These are phyloP conservation scores for Bombus impatiens DNA, from an alignment of 1,140 invertebrate genomes.

Conservation along the genomic window DNA sequence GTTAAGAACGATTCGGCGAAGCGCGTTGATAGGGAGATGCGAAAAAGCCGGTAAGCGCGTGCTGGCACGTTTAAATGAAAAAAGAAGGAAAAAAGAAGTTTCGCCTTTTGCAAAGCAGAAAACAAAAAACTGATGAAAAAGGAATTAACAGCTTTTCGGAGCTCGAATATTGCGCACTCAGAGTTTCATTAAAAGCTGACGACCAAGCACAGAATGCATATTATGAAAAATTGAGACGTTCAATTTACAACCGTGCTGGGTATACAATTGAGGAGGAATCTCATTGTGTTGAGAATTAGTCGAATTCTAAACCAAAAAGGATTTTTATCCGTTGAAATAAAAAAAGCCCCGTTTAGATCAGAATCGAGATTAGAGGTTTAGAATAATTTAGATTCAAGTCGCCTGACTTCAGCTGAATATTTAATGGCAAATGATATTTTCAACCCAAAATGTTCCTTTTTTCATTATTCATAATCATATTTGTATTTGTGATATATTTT, in stretches of 20 bases:
- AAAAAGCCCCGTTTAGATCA: not conserved
- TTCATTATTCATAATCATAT: too few species aligned
- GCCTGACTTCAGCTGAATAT: too few species aligned
- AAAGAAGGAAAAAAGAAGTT: not conserved
- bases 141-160: not conserved
- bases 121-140: not conserved
- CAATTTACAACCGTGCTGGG: not conserved
- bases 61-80: not conserved
- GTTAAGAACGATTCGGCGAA: not conserved
- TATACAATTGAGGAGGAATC: not conserved
- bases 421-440: too few species aligned
- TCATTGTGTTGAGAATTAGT: slow-evolving; percentile 13
- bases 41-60: not conserved
- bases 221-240: slow-evolving; percentile 2
- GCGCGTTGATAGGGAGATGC: not conserved
- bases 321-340: not conserved
- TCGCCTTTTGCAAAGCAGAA: not conserved
- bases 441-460: too few species aligned
- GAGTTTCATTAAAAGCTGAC: not conserved
- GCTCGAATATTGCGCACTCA: not conserved
- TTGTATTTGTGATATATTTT: too few species aligned
- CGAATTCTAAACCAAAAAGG: not conserved
- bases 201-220: too few species aligned
- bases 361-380: not conserved
- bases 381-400: too few species aligned